phyloP scores from a whole-genome alignment of 2,797 vertebrate species.

The Chloroceryle amazona region DNA sequence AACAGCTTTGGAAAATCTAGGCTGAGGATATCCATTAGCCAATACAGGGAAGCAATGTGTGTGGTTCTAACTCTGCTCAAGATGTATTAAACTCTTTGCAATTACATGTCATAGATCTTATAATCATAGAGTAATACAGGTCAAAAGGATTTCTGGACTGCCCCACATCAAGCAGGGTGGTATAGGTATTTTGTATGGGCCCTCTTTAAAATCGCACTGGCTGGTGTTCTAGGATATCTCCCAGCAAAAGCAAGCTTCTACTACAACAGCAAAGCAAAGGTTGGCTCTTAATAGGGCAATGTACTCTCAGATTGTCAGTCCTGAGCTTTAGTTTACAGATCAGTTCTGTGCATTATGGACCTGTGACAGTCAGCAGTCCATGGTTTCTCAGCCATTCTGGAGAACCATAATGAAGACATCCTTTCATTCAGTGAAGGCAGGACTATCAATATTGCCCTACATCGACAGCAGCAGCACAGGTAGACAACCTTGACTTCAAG shows the following conservation, averaged over 20 bases:
- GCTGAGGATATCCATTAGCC: background rate
- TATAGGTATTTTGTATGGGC: background rate
- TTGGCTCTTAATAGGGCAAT: background rate
- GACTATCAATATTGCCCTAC: background rate
- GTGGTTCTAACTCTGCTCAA: background rate
- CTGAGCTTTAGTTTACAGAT: background rate
- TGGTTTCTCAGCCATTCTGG: background rate
- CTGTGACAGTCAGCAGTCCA: background rate
- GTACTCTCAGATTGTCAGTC: background rate
- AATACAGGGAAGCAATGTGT: background rate
- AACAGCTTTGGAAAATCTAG: background rate
- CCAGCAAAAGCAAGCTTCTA: background rate
- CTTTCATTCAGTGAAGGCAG: background rate
- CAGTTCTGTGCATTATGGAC: background rate
- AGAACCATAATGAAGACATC: background rate
- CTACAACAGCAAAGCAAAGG: background rate
- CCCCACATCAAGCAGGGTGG: fast-evolving
- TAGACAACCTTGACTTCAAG: background rate
- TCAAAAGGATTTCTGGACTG: background rate
- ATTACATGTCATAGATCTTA: background rate
- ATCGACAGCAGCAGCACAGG: background rate
- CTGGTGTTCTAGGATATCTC: background rate
- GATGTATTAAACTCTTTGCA: background rate
- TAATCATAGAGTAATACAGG: background rate
- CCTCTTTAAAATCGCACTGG: background rate